These are phyloP conservation scores for Psettodes erumei DNA, from an alignment of 2,113 vertebrate genomes.

Conservation along the genomic window DNA sequence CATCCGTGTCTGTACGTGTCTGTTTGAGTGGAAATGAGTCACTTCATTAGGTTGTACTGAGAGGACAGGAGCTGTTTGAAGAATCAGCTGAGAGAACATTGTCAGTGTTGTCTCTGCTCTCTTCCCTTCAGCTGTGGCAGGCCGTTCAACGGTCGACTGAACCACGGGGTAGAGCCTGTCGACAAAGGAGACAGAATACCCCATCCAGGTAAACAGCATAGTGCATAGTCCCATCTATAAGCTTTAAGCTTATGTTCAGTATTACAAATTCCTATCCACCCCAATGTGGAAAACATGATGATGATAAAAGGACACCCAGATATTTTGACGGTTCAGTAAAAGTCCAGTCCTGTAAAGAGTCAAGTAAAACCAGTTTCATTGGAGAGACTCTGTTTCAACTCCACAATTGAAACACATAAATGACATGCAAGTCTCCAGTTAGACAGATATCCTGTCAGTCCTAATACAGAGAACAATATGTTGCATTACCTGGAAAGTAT, in stretches of 20 bases:
- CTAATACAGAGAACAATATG: neutral
- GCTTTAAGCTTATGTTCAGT: neutral
- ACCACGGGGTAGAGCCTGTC: constrained; percentile 78
- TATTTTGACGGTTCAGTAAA: neutral
- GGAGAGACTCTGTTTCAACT: too few species aligned
- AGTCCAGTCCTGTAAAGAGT: too few species aligned
- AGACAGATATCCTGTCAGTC: neutral
- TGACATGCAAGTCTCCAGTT: neutral
- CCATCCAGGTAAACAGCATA: constrained; percentile 85
- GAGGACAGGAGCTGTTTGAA: constrained; percentile 1
- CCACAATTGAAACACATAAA: too few species aligned
- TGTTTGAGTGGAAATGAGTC: constrained; percentile 11
- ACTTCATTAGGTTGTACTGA: neutral
- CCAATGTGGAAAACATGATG: neutral
- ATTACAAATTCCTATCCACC: neutral
- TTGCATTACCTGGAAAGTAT: neutral
- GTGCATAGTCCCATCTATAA: neutral
- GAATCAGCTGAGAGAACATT: constrained; percentile 3
- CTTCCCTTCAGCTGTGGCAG: constrained; percentile 88
- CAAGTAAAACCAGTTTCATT: neutral
- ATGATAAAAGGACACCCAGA: neutral
- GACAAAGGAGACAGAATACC: constrained; percentile 82
- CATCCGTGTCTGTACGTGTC: neutral
- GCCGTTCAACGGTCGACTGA: constrained; percentile 84
- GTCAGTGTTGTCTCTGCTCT: constrained; percentile 32